Evolutionary conservation across 2,113 vertebrate genomes (phyloP).

Genomic region (Heteronetta atricapilla): DNA sequence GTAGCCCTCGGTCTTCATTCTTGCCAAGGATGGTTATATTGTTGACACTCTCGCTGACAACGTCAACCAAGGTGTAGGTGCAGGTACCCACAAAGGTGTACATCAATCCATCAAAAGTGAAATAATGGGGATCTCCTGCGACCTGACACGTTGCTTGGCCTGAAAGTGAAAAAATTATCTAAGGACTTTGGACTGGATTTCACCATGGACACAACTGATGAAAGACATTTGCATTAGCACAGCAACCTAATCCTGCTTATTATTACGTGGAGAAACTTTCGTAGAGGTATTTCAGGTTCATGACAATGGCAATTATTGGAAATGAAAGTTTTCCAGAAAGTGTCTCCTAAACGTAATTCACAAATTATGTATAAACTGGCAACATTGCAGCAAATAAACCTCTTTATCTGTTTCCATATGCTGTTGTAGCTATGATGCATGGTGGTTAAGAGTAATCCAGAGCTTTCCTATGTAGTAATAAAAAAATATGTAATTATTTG

Average conservation of each 20-base stretch:
- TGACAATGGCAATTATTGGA: neutral
- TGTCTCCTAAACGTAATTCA: neutral
- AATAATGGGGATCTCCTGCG: conserved; percentile 89
- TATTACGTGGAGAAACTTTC: neutral
- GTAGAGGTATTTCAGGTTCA: neutral
- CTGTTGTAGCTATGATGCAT: neutral
- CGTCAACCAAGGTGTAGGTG: conserved; percentile 88
- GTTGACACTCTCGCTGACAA: conserved; percentile 77
- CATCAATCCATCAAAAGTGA: conserved; percentile 88
- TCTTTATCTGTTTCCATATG: neutral
- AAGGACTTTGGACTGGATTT: neutral
- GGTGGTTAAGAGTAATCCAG: neutral
- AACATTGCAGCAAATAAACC: neutral
- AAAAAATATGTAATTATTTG: neutral
- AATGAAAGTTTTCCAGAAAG: neutral
- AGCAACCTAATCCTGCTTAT: neutral
- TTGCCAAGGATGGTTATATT: conserved; percentile 86
- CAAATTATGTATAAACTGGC: neutral
- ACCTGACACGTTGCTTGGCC: conserved; percentile 86
- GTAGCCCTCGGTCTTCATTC: conserved; percentile 88
- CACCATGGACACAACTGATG: neutral
- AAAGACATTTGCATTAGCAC: neutral
- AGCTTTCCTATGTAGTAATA: neutral
- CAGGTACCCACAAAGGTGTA: conserved; percentile 92
- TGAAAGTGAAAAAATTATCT: conserved; percentile 6